Percentiles rank a stretch among this genome's conserved stretches.
Evolutionary conservation across 2,888 invertebrate genomes (phyloP).

Genomic region (Trichopria drosophilae): DNA sequence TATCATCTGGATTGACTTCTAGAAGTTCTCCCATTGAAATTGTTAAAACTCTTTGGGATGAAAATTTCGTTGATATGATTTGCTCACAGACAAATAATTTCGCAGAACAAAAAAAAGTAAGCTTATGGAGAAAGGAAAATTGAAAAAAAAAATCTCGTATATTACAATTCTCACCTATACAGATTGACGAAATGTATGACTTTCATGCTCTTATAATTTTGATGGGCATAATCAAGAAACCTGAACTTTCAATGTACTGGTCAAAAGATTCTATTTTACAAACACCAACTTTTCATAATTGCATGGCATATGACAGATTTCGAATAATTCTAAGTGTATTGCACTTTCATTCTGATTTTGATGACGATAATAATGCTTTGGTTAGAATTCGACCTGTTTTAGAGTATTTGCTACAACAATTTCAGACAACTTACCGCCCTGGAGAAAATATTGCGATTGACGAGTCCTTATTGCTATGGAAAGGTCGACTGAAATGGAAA

Average conservation of each 20-base stretch:
- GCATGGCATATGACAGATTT: neutral
- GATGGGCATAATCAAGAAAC: conserved; percentile 3
- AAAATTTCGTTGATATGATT: too few species aligned
- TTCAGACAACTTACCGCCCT: neutral
- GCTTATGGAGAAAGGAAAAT: too few species aligned
- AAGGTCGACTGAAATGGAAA: neutral
- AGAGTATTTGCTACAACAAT: neutral
- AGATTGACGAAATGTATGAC: too few species aligned
- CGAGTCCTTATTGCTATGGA: conserved; percentile 2
- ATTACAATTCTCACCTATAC: too few species aligned
- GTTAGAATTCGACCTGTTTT: neutral
- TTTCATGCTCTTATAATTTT: too few species aligned
- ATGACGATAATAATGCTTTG: neutral
- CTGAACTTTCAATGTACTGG: neutral
- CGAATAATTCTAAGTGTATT: neutral
- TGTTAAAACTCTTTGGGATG: too few species aligned
- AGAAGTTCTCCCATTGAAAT: too few species aligned
- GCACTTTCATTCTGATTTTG: neutral
- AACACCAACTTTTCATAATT: neutral
- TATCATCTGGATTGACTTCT: too few species aligned
- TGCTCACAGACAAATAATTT: too few species aligned
- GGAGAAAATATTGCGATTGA: conserved; percentile 4
- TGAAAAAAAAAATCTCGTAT: too few species aligned
- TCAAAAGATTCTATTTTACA: neutral
- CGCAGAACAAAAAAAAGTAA: too few species aligned